Evolutionary conservation across 2,888 invertebrate genomes (phyloP), one percentile per base, ranked within the genome.

Genomic region (Acleris literana): DNA sequence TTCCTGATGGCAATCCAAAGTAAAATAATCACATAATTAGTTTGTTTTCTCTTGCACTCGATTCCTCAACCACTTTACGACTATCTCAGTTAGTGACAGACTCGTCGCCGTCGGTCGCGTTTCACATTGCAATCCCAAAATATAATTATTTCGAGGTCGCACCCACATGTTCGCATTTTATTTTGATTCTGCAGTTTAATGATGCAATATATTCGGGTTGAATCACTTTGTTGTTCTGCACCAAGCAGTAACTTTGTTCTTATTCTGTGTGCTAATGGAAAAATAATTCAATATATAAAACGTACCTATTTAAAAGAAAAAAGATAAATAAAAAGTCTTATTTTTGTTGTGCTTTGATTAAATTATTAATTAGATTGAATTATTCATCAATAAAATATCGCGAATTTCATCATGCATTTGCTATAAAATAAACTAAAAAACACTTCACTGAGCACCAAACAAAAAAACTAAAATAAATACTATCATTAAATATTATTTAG

Each of bases 91-190:
- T 72, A 73, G 81, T 77, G 79, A 80, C 76, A 74, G 72, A 72
- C 71, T 73, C 72, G 74, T 64, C 67, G 75, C 72, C 72, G 74
- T 64, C 67, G 75, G 78, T 74, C 76, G 39, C 39, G 63, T 70
- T 75, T 76, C 71, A 58, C 76, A 73, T 77, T 81, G 78, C 77
- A 74, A 63, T 72, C 66, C 85, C 70, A 71, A 87, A 86, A 90
- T 89, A 90, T 89, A 85, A 85, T 76, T 80, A 74, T 76, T 72
- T 77, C 86, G 86, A 90, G 91, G 90, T 82, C 86, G 76, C 87
- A 71, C 88, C 87, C 79, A 87, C 88, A 77, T 76, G 68, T 69
- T 56, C 69, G 67, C 74, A 83, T 83, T 87, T 85, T 84, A 84
- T 86, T 81, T 84, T 81, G 78, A 72, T 72, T 78, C 77, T 83